Base-by-base conservation (phyloP, 2,888 invertebrate genomes). In the Prosapia bicincta region DNA sequence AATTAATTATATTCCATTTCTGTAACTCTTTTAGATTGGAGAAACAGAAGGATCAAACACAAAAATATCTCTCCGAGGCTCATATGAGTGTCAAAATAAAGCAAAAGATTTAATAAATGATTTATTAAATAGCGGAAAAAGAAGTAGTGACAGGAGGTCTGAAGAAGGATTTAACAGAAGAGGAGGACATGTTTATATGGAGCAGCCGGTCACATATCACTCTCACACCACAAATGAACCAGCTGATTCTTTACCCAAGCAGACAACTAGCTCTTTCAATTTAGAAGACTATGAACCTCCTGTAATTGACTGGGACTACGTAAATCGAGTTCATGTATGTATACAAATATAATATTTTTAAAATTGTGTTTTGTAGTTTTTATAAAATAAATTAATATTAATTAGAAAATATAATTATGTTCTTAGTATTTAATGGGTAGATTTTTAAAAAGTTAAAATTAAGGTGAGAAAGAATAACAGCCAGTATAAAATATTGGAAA, bases 301-400 rank as follows among this genome's bases (percentile, higher is more conserved):
- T 23, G 15, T 75, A 7, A 81, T 91, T 80, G 89, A 91, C 82
- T 92, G 91, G 91, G 83, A 85, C 6, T 86, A 87, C 80, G 85
- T 89, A 0, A 88, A 89, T 80, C 85, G 86, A 70, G 85, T 84
- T 75, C 85, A 85, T 80, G 87, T 86, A 84, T 84, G 85, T 69
- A 66, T 73, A 28, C 30, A 30, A 7, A 7, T 30, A 30, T 5
- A 30, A 30, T 9, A 30, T 30, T 30, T 7, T 30, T n/a, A n/a
- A n/a, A n/a, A n/a, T n/a, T n/a, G n/a, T n/a, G n/a, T n/a, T n/a
- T n/a, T n/a, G n/a, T n/a, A n/a, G n/a, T n/a, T n/a, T n/a, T n/a
- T n/a, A n/a, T n/a, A n/a, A n/a, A n/a, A n/a, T n/a, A n/a, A n/a
- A n/a, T n/a, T n/a, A n/a, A n/a, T n/a, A n/a, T n/a, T n/a, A n/a